A percentile compares a stretch with the other conserved stretches of the same genome.
Conservation (phyloP, 2,888 invertebrate genomes). For the Lasioglossum leucozonium region DNA sequence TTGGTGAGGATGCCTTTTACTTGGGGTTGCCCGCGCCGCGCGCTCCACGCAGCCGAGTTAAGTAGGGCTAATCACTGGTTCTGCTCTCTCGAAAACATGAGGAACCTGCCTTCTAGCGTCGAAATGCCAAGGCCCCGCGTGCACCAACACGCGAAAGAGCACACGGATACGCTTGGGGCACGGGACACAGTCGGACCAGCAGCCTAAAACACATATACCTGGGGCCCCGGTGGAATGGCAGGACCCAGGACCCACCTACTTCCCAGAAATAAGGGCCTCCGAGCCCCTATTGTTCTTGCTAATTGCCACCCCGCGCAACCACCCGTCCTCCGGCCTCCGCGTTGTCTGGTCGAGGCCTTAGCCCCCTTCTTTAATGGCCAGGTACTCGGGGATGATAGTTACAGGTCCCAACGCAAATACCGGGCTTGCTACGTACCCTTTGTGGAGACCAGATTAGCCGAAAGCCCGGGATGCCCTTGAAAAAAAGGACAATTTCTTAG, state of each 20-base stretch:
- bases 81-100: constrained; percentile 69
- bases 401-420: constrained; percentile 77
- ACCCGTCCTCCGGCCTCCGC: constrained; percentile 60
- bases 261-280: constrained; percentile 79
- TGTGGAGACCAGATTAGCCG: constrained; percentile 71
- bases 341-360: constrained; percentile 36
- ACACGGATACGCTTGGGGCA: constrained; percentile 1
- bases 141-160: constrained; percentile 19
- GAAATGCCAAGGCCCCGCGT: constrained; percentile 60
- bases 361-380: constrained; percentile 70
- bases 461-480: constrained; percentile 53
- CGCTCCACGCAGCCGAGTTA: constrained; percentile 73
- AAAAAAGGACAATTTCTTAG: constrained; percentile 47
- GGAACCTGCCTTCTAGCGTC: constrained; percentile 73
- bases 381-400: constrained; percentile 73
- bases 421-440: constrained; percentile 66
- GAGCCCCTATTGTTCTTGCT: constrained; percentile 83
- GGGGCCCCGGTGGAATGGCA: constrained; percentile 60
- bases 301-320: constrained; percentile 82
- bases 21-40: constrained; percentile 73
- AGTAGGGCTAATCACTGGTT: constrained; percentile 83
- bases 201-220: constrained; percentile 58
- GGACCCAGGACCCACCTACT: constrained; percentile 76
- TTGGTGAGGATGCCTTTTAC: constrained; percentile 82
- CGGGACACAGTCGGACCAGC: background rate